Base-by-base conservation (phyloP, 2,113 vertebrate species). In the Clupea harengus region DNA sequence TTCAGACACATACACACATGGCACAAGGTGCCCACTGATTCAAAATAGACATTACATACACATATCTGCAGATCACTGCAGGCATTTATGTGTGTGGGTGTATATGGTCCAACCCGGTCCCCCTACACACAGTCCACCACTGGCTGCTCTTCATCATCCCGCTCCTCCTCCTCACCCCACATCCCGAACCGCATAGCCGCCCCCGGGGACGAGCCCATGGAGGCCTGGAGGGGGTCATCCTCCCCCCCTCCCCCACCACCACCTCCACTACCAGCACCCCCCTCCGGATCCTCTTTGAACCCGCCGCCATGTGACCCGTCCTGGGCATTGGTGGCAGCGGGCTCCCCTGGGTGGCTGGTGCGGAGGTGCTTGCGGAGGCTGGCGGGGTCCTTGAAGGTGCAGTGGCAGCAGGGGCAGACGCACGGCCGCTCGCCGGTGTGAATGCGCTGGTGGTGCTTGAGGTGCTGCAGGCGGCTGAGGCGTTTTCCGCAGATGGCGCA, bases 361-460 rank as follows among this genome's bases (percentile, higher is more conserved):
- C 95, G 92, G 78, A 95, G 91, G 89, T 96, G 95, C 60, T 95
- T 96, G 64, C 95, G 91, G 28, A 96, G 92, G 1, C 94, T 94
- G 0, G 94, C 95, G 0, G 95, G 94, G 85, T 96, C 95, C 80
- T 95, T 95, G 91, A 96, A 96, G 90, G 88, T 94, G 91, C 95
- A 93, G 90, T 94, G 94, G 91, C 95, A 96, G 91, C 94, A 94
- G 32, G 94, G 95, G 88, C 95, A 96, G 89, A 94, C 94, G 89
- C 94, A 95, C 0, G 95, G 95, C 15, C 94, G 82, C 89, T 96
- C 95, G 0, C 95, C 95, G 0, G 95, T 96, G 92, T 96, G 95
- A 90, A 96, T 96, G 86, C 95, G 95, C 93, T 96, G 95, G 89
- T 96, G 95, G 91, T 96, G 95, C 54, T 96, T 96, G 57, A 96